Evolutionary conservation across 1,140 invertebrate species (phyloP).

Genomic region (Lanistes nyassanus): DNA sequence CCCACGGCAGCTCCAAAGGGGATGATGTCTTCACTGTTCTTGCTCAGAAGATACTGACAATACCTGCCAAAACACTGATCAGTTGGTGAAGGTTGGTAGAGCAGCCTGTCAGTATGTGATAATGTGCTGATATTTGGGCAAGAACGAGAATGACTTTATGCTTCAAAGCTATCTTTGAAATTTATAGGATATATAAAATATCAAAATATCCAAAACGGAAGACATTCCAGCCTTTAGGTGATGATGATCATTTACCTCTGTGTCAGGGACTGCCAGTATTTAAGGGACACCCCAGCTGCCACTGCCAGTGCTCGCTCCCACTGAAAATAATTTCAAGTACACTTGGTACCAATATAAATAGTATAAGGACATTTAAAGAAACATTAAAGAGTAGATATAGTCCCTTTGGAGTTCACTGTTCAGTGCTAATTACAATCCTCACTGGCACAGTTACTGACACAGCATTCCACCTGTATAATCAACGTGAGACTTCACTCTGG

Average conservation of each 20-base stretch:
- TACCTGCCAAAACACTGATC: conserved; percentile 47
- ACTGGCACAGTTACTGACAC: no score
- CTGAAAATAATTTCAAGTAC: no score
- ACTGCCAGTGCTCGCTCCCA: conserved; percentile 69
- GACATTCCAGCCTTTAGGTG: neutral
- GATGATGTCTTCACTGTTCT: conserved; percentile 59
- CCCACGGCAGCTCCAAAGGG: conserved; percentile 61
- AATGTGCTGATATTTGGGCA: no score
- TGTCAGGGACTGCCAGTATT: conserved; percentile 67
- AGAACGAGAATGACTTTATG: neutral
- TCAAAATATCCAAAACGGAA: neutral
- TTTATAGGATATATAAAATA: neutral
- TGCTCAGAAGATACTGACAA: conserved; percentile 54
- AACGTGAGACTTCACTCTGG: no score
- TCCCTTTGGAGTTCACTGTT: no score
- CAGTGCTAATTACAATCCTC: no score
- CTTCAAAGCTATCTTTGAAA: neutral
- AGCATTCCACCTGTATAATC: no score
- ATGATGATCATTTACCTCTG: conserved; percentile 52
- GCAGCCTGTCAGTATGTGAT: no score
- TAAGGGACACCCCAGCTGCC: conserved; percentile 68
- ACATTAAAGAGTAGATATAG: no score
- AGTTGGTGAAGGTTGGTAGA: neutral
- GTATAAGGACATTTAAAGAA: no score
- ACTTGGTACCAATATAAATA: no score